A percentile compares a stretch with the other conserved stretches of the same genome.
Conservation (phyloP, 2,888 invertebrate species). For the Crioceris asparagi region DNA sequence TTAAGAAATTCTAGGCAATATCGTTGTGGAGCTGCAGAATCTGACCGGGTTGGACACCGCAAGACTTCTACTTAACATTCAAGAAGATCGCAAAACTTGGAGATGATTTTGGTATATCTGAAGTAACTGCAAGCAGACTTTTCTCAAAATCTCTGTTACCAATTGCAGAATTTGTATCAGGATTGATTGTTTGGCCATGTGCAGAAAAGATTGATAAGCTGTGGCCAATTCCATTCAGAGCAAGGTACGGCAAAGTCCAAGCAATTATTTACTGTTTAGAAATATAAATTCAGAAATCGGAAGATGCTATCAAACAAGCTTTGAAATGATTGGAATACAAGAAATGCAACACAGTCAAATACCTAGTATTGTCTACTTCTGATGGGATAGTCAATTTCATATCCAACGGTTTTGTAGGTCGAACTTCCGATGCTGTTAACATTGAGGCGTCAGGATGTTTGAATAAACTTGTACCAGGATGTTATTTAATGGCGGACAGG, state of each 20-base stretch:
- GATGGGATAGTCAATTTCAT: constrained; percentile 17
- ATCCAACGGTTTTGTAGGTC: constrained; percentile 15
- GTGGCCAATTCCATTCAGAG: constrained; percentile 6
- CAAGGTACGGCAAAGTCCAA: constrained; percentile 9
- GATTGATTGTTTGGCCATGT: too few relatives aligned
- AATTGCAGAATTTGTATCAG: too few relatives aligned
- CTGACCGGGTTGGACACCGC: too few relatives aligned
- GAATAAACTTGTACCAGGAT: background rate
- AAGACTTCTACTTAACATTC: too few relatives aligned
- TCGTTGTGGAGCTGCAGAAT: too few relatives aligned
- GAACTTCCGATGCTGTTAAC: background rate
- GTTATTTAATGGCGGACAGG: background rate
- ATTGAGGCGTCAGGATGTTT: background rate
- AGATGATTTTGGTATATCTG: constrained; percentile 6
- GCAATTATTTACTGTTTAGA: constrained; percentile 14
- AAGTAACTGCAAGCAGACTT: constrained; percentile 8
- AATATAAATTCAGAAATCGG: constrained; percentile 14
- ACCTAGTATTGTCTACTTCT: too few relatives aligned
- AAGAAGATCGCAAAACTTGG: too few relatives aligned
- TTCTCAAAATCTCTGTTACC: constrained; percentile 8
- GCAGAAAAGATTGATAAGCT: too few relatives aligned
- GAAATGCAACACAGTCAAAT: too few relatives aligned
- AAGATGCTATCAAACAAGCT: constrained; percentile 10
- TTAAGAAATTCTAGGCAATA: too few relatives aligned
- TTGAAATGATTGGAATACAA: too few relatives aligned